These are phyloP conservation scores for Brachyhypopomus gauderio DNA, from an alignment of 2,113 vertebrate genomes.

Conservation along the genomic window DNA sequence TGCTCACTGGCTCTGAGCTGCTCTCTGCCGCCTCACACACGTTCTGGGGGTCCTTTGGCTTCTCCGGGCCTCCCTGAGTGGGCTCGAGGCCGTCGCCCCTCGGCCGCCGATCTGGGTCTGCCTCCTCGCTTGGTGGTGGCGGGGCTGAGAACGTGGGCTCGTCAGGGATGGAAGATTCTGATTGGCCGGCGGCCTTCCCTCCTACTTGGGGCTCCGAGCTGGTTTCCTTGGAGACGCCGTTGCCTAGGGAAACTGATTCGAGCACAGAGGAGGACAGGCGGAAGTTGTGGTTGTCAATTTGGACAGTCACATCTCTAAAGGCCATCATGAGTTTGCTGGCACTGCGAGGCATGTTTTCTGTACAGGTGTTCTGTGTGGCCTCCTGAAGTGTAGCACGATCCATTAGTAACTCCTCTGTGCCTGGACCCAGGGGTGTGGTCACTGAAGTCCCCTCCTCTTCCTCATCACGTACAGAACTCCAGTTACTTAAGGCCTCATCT, in stretches of 20 bases:
- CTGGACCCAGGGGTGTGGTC: conserved; percentile 36
- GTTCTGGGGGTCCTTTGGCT: conserved; percentile 61
- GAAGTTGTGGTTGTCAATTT: conserved; percentile 96
- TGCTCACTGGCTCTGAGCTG: conserved; percentile 80
- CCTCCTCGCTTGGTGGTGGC: conserved; percentile 71
- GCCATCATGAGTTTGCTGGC: conserved; percentile 97
- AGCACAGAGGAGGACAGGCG: conserved; percentile 89
- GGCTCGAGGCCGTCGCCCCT: conserved; percentile 60
- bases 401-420: conserved; percentile 74
- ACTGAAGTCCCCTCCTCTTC: conserved; percentile 62
- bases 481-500: conserved; percentile 92
- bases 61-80: conserved; percentile 57
- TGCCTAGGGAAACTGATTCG: conserved; percentile 84
- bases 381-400: conserved; percentile 71
- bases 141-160: conserved; percentile 76
- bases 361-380: conserved; percentile 72
- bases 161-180: not conserved
- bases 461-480: conserved; percentile 82
- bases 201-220: conserved; percentile 60
- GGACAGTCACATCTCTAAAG: conserved; percentile 95
- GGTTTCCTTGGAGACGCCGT: conserved; percentile 71
- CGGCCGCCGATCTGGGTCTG: conserved; percentile 65
- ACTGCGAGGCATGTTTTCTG: conserved; percentile 79
- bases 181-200: conserved; percentile 47
- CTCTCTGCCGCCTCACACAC: conserved; percentile 75